A percentile compares a stretch with the other conserved stretches of the same genome.
phyloP scores from a whole-genome alignment of 2,113 vertebrate genomes.

The Toxostoma redivivum region DNA sequence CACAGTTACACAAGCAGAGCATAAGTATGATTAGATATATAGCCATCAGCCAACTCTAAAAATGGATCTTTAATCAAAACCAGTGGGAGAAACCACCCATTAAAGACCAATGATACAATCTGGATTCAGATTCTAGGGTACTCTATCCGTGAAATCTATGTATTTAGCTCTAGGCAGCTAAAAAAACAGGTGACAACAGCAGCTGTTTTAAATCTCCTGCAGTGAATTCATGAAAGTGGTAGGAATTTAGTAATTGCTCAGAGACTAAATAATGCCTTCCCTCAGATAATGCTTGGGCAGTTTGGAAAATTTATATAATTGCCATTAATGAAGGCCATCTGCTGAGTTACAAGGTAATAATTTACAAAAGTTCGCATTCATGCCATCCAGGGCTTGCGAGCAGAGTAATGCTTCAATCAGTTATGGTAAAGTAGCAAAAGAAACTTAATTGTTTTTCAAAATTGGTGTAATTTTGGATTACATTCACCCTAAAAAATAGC shows the following conservation, averaged over 20 bases:
- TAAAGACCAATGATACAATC: neutral
- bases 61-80: slow-evolving; percentile 46
- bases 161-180: neutral
- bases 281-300: slow-evolving; percentile 4
- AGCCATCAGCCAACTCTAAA: neutral
- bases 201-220: slow-evolving; percentile 50
- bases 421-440: neutral
- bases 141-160: slow-evolving; percentile 11
- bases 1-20: neutral
- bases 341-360: neutral
- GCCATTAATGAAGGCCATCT: slow-evolving; percentile 48
- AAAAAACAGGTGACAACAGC: neutral
- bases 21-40: neutral
- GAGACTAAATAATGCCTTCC: slow-evolving; percentile 34
- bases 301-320: slow-evolving; percentile 31
- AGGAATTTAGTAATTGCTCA: neutral
- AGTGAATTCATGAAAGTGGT: slow-evolving; percentile 44
- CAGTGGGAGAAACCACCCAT: neutral
- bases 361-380: slow-evolving; percentile 28
- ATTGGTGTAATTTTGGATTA: neutral
- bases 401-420: neutral
- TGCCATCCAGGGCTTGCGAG: neutral
- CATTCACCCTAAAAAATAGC: neutral
- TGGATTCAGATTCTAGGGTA: neutral
- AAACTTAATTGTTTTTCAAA: neutral